phyloP scores from a whole-genome alignment of 2,797 vertebrate genomes.

The Sebastes jordani region DNA sequence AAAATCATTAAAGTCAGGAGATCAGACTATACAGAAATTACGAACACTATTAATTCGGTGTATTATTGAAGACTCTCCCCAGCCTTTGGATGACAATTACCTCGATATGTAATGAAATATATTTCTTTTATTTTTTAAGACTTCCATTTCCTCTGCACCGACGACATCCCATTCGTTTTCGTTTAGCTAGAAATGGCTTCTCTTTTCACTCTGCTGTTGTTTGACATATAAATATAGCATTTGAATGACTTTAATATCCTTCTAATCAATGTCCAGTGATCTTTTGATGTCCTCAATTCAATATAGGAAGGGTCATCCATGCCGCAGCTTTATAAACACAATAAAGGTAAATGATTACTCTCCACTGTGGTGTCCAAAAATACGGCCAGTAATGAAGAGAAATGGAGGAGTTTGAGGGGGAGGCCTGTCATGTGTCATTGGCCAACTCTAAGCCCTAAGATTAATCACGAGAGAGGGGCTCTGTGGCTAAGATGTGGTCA shows the following conservation, averaged over 20 bases:
- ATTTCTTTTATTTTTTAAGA: conserved; percentile 42
- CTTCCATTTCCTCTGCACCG: conserved; percentile 54
- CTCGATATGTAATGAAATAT: conserved; percentile 52
- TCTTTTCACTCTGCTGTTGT: conserved; percentile 89
- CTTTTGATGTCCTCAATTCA: conserved; percentile 96
- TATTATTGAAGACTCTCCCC: conserved; percentile 27
- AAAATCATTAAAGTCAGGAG: conserved; percentile 43
- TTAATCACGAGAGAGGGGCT: conserved; percentile 84
- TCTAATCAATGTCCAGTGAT: conserved; percentile 98
- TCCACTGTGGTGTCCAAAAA: conserved; percentile 82
- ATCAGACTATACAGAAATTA: conserved; percentile 41
- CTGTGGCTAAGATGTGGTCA: conserved; percentile 84
- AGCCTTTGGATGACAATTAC: conserved; percentile 53
- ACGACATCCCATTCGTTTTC: conserved; percentile 62
- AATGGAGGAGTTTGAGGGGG: conserved; percentile 83
- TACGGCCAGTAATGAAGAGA: conserved; percentile 86
- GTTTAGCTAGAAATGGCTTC: conserved; percentile 79
- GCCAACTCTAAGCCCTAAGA: conserved; percentile 80
- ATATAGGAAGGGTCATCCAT: conserved; percentile 91
- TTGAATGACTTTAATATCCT: conserved; percentile 98
- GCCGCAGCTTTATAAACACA: conserved; percentile 91
- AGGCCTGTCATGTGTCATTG: conserved; percentile 87
- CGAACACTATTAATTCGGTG: conserved; percentile 32
- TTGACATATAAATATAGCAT: conserved; percentile 96
- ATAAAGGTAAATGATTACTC: conserved; percentile 90